Evolutionary conservation across 2,797 vertebrate genomes (phyloP).

Genomic region (Galago senegalensis): DNA sequence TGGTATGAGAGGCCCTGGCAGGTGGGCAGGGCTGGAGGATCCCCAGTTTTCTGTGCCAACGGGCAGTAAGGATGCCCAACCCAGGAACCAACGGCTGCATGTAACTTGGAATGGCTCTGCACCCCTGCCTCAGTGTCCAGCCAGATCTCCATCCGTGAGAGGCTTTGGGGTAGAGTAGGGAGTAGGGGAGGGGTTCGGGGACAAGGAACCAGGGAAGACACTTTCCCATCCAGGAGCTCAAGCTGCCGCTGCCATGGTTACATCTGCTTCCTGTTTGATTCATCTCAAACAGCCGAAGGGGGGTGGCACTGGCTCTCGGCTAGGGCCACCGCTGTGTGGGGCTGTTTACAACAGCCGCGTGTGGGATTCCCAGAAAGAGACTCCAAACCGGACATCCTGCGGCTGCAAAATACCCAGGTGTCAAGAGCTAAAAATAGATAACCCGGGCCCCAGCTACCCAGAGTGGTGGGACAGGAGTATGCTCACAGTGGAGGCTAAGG

Average conservation of each 20-base stretch:
- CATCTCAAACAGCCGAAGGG: slow-evolving; percentile 85
- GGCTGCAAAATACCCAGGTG: slow-evolving; percentile 90
- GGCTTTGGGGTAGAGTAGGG: not conserved
- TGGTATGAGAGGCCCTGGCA: not conserved
- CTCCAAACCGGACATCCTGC: slow-evolving; percentile 91
- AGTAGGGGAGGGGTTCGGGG: not conserved
- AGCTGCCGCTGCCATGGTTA: slow-evolving; percentile 79
- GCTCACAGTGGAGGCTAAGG: not conserved
- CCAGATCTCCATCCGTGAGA: not conserved
- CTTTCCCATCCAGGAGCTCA: slow-evolving; percentile 62
- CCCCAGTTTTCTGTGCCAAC: not conserved
- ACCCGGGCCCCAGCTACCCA: slow-evolving; percentile 53
- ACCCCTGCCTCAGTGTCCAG: not conserved
- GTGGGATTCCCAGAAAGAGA: slow-evolving; percentile 93
- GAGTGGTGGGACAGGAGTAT: slow-evolving; percentile 70
- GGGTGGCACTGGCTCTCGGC: slow-evolving; percentile 51
- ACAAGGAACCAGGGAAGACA: slow-evolving; percentile 24
- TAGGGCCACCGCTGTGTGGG: slow-evolving; percentile 83
- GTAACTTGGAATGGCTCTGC: not conserved
- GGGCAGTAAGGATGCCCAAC: not conserved
- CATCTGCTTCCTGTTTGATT: slow-evolving; percentile 91
- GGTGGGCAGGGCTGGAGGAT: not conserved
- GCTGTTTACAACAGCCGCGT: slow-evolving; percentile 91
- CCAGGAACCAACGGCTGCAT: not conserved
- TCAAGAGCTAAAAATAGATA: slow-evolving; percentile 91